Base-by-base conservation (phyloP, 2,888 invertebrate species). In the Phaedon cochleariae region DNA sequence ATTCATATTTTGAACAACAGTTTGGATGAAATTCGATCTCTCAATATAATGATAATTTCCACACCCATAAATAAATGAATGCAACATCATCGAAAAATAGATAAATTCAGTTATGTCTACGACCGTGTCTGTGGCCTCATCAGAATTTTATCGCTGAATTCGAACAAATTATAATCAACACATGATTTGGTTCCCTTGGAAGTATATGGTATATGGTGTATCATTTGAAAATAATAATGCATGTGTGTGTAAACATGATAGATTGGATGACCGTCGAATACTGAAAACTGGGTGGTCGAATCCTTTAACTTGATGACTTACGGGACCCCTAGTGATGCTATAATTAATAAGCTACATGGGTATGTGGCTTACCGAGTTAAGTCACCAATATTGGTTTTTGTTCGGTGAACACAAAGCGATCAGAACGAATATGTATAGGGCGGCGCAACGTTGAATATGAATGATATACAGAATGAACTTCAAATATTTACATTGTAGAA, bases 251-350 rank as follows among this genome's bases (percentile, higher is more conserved):
- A 67, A 72, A 71, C 67, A 69, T 67, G 72, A 72, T 68, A 63
- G 61, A 74, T 73, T 70, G 67, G 70, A 67, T 67, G 72, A 70
- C 68, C 68, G 58, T 67, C 64, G 63, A 62, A 68, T 70, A 66
- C 62, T 66, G 65, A 68, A 68, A 70, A 66, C 73, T 75, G 76
- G 76, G 76, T 76, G 76, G 76, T 72, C 76, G 69, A 46, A 65
- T 70, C 73, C 59, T 68, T 73, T 73, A 69, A 59, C 49, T 67
- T 68, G 53, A 67, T 70, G 72, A 73, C 72, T 70, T 72, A 74
- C 70, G 59, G 72, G 69, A 75, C 75, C 75, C 75, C 75, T 74
- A 73, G 73, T 72, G 74, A 67, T 73, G 65, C 70, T 67, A 66
- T 75, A 73, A 75, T 74, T 75, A 75, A 75, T 75, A 72, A 64